Conservation (phyloP, 2,113 vertebrate genomes). For the Gymnarchus niloticus region DNA sequence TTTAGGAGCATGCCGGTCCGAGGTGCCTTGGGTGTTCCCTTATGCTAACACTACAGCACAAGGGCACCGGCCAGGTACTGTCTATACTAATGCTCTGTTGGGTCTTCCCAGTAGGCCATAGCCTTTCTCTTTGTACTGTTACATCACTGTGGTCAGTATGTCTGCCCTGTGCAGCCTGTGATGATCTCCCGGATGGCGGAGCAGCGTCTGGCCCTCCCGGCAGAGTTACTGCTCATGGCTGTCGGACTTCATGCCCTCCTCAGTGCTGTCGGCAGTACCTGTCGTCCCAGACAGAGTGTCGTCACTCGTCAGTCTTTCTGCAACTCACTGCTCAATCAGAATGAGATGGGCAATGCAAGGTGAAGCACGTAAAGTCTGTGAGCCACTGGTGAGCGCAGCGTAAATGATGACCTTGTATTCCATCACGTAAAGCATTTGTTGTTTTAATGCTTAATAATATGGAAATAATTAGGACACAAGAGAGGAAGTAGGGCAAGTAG, state of each 20-base stretch:
- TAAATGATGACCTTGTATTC: background rate
- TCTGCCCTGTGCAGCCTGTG: background rate
- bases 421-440: background rate
- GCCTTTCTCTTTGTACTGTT: background rate
- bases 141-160: background rate
- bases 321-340: background rate
- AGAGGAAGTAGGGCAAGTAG: constrained; percentile 6
- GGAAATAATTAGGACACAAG: constrained; percentile 3
- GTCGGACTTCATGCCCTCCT: background rate
- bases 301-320: no score
- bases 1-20: background rate
- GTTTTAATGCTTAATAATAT: background rate
- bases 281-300: background rate
- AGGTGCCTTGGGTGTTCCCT: background rate
- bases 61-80: background rate
- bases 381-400: background rate
- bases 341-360: background rate
- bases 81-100: background rate
- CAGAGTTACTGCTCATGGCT: background rate
- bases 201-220: background rate
- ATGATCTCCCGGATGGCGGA: background rate
- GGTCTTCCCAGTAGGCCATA: background rate
- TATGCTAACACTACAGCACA: background rate
- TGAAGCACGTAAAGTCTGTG: background rate
- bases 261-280: background rate